phyloP scores from a whole-genome alignment of 1,140 invertebrate species.

The Druon quercuslanigerum region DNA sequence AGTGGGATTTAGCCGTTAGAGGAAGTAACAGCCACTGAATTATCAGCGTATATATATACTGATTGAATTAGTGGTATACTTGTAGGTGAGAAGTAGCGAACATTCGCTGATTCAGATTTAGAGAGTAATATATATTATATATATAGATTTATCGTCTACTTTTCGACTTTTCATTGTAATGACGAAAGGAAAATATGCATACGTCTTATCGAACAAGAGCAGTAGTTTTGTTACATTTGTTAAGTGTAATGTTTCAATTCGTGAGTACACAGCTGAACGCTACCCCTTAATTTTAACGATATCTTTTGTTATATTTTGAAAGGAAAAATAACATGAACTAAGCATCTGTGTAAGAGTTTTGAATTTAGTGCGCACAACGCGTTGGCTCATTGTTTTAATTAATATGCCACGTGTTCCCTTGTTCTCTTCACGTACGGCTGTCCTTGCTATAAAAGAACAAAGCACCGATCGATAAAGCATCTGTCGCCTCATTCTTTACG shows the following conservation, averaged over 20 bases:
- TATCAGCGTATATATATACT: too few species aligned
- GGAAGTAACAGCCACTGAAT: too few species aligned
- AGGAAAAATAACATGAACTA: conserved; percentile 25
- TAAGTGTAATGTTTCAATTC: background rate
- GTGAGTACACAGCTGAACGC: conserved; percentile 15
- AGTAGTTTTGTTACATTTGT: too few species aligned
- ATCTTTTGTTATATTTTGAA: conserved; percentile 12
- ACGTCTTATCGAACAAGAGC: conserved; percentile 15
- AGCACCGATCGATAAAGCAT: conserved; percentile 55
- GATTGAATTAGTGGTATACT: too few species aligned
- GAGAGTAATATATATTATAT: too few species aligned
- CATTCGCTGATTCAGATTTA: too few species aligned
- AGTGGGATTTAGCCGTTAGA: too few species aligned
- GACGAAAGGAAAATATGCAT: too few species aligned
- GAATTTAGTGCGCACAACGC: conserved; percentile 57
- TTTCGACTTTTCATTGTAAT: too few species aligned
- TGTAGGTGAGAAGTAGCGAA: too few species aligned
- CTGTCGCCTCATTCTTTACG: conserved; percentile 55
- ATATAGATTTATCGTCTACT: too few species aligned
- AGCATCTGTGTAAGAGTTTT: conserved; percentile 58
- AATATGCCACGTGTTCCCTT: conserved; percentile 57
- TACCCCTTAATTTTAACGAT: conserved; percentile 18
- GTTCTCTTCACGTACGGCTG: conserved; percentile 56
- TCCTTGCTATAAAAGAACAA: conserved; percentile 58
- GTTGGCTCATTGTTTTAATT: conserved; percentile 60